Evolutionary conservation across 2,797 vertebrate species (phyloP).

Genomic region (Lepus townsendii): DNA sequence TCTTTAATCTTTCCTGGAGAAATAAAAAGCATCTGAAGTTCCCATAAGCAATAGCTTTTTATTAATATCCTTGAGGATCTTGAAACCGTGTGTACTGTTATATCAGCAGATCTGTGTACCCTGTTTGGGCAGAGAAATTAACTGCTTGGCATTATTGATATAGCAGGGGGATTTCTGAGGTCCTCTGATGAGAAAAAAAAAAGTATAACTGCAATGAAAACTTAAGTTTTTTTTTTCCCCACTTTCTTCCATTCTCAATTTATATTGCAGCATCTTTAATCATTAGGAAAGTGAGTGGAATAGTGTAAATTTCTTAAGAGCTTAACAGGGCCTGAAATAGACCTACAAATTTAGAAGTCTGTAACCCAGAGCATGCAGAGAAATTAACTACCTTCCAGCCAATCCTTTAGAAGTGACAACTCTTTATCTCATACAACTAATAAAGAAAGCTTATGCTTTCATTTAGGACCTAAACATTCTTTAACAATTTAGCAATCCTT

Average conservation of each 20-base stretch:
- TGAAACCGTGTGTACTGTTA: conserved; percentile 75
- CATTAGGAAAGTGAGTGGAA: conserved; percentile 70
- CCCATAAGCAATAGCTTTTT: conserved; percentile 65
- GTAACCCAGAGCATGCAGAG: conserved; percentile 63
- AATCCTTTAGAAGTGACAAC: conserved; percentile 73
- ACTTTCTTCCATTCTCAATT: conserved; percentile 64
- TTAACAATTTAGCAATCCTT: conserved; percentile 58
- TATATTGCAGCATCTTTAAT: conserved; percentile 67
- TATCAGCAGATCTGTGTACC: conserved; percentile 80
- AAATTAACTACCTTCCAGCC: conserved; percentile 65
- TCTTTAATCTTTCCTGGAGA: conserved; percentile 67
- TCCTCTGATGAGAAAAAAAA: conserved; percentile 68
- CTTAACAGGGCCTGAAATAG: conserved; percentile 72
- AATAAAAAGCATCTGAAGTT: conserved; percentile 14
- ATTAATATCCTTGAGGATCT: conserved; percentile 81
- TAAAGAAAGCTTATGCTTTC: conserved; percentile 63
- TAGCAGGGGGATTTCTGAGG: conserved; percentile 72
- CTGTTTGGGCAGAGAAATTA: conserved; percentile 83
- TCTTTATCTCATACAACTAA: conserved; percentile 68
- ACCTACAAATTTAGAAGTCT: conserved; percentile 66
- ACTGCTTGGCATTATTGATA: conserved; percentile 80
- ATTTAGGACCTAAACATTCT: conserved; percentile 60
- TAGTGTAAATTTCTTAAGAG: conserved; percentile 68
- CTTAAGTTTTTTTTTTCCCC: conserved; percentile 15
- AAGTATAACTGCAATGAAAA: conserved; percentile 60